Percentiles rank a stretch among this genome's conserved stretches.
phyloP scores from a whole-genome alignment of 2,888 invertebrate genomes.

The Meliscaeva auricollis region DNA sequence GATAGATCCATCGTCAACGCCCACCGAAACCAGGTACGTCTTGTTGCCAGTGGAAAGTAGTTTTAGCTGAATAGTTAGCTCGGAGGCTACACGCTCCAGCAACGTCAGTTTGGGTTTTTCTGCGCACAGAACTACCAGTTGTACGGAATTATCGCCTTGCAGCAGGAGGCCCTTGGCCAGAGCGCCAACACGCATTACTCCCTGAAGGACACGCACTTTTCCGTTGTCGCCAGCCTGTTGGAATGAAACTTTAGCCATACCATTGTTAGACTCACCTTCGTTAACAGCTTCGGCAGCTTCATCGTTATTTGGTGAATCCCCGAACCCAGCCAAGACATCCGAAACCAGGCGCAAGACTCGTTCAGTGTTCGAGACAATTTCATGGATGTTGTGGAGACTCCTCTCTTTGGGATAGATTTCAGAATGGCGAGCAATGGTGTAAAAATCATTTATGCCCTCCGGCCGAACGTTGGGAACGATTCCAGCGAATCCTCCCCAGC shows the following conservation, averaged over 20 bases:
- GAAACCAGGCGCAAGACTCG: conserved; percentile 95
- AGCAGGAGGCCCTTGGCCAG: conserved; percentile 93
- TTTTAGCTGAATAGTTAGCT: conserved; percentile 91
- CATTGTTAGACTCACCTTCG: conserved; percentile 75
- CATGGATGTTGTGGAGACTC: conserved; percentile 93
- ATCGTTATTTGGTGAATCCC: conserved; percentile 57
- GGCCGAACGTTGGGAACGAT: conserved; percentile 88
- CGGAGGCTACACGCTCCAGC: conserved; percentile 92
- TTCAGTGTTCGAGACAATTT: conserved; percentile 95
- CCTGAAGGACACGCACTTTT: conserved; percentile 90
- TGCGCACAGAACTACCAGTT: conserved; percentile 95
- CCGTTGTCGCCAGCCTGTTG: conserved; percentile 86
- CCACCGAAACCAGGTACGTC: conserved; percentile 90
- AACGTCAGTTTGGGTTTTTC: conserved; percentile 94
- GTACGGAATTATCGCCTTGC: conserved; percentile 93
- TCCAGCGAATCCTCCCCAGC: conserved; percentile 84
- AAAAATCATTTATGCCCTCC: conserved; percentile 96
- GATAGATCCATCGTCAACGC: conserved; percentile 92
- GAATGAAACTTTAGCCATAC: conserved; percentile 85
- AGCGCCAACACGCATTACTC: conserved; percentile 97
- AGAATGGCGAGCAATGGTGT: conserved; percentile 94
- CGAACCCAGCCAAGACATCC: conserved; percentile 89
- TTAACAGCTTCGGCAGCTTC: conserved; percentile 80
- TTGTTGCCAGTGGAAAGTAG: conserved; percentile 88
- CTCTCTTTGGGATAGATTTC: conserved; percentile 95